Conservation (phyloP, 2,113 vertebrate species). For the Engraulis encrasicolus region DNA sequence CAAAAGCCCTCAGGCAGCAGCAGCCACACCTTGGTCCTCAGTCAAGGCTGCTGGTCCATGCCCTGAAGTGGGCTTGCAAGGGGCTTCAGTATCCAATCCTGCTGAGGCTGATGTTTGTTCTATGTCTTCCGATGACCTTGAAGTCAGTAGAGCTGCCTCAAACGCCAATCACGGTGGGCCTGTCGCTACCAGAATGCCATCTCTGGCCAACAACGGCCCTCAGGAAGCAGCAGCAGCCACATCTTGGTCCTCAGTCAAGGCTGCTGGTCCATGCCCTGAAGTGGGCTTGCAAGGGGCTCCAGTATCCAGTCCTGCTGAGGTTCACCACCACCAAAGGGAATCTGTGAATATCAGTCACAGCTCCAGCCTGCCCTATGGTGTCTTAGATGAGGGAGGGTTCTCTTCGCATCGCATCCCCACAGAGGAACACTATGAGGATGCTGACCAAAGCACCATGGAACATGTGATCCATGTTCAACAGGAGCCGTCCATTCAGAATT, state of each 20-base stretch:
- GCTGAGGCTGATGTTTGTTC: conserved; percentile 53
- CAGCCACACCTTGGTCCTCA: neutral
- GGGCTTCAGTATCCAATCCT: neutral
- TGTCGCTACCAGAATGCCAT: neutral
- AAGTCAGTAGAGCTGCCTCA: conserved; percentile 40
- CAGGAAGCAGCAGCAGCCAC: neutral
- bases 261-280: neutral
- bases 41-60: neutral
- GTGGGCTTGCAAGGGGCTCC: neutral
- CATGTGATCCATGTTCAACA: conserved; percentile 39
- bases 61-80: neutral
- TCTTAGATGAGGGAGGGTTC: neutral
- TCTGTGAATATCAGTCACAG: neutral
- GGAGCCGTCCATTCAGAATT: conserved; percentile 58
- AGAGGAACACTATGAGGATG: conserved; percentile 60
- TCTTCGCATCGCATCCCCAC: conserved; percentile 55
- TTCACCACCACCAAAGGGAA: conserved; percentile 6
- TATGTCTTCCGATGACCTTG: conserved; percentile 45
- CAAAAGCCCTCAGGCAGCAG: no score
- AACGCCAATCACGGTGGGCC: neutral
- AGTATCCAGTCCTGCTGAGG: conserved; percentile 17
- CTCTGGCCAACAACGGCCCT: no score
- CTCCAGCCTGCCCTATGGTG: conserved; percentile 8
- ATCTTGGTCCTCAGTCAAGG: neutral
- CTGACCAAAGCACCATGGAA: conserved; percentile 34